Conservation (phyloP, 2,113 vertebrate genomes). For the Galeopterus variegatus region DNA sequence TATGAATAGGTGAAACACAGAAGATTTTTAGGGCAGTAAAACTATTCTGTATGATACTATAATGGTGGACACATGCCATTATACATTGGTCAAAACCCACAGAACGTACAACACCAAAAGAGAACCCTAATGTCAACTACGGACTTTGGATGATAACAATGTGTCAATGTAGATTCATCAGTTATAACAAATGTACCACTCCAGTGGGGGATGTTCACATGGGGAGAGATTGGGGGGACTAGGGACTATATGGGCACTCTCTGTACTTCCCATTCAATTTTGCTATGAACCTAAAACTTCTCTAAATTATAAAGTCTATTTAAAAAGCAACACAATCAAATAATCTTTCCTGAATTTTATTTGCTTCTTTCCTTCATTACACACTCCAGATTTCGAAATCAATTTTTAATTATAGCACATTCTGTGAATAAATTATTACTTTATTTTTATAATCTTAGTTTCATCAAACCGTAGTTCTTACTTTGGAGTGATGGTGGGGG, state of each 20-base stretch:
- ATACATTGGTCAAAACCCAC: neutral
- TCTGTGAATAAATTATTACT: neutral
- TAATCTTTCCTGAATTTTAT: neutral
- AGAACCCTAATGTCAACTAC: neutral
- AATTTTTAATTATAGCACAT: neutral
- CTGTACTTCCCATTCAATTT: neutral
- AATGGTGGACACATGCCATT: neutral
- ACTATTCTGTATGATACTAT: neutral
- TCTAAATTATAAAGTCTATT: neutral
- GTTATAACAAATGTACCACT: neutral
- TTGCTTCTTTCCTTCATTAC: neutral
- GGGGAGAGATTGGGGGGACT: rapidly evolving
- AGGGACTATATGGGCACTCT: too few species aligned
- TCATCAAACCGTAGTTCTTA: neutral
- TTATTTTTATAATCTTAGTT: neutral
- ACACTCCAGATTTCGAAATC: neutral
- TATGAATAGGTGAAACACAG: too few species aligned
- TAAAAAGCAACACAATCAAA: neutral
- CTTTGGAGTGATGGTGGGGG: neutral
- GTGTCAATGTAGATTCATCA: neutral
- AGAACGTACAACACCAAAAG: neutral
- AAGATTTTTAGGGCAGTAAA: neutral
- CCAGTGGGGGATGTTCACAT: neutral
- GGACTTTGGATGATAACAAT: too few species aligned
- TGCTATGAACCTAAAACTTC: neutral